These are phyloP conservation scores for Pristiophorus japonicus DNA, from an alignment of 2,113 vertebrate species.

Conservation along the genomic window DNA sequence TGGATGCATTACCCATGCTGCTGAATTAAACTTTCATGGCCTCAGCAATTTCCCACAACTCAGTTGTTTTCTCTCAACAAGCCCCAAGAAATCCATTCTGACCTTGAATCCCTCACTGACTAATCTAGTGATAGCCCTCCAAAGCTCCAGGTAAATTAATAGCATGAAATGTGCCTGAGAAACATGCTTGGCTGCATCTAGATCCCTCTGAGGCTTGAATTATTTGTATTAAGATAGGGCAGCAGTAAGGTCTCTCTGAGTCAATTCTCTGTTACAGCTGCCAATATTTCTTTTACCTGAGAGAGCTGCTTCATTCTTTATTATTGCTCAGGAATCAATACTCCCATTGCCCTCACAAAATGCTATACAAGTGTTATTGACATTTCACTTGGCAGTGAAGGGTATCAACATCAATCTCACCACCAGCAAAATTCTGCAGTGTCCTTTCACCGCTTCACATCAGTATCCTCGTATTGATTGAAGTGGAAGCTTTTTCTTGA, in stretches of 20 bases:
- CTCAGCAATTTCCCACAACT: slow-evolving; percentile 43
- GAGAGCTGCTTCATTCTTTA: slow-evolving; percentile 76
- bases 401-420: slow-evolving; percentile 75
- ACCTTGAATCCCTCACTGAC: slow-evolving; percentile 47
- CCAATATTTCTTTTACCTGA: slow-evolving; percentile 79
- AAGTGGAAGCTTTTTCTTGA: not conserved
- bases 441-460: slow-evolving; percentile 52
- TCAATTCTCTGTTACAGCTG: slow-evolving; percentile 76
- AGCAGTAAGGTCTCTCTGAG: slow-evolving; percentile 58
- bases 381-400: slow-evolving; percentile 80
- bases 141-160: slow-evolving; percentile 61
- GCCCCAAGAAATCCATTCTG: slow-evolving; percentile 58
- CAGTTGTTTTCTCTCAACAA: slow-evolving; percentile 47
- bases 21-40: slow-evolving; percentile 46
- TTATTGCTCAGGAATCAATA: slow-evolving; percentile 80
- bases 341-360: slow-evolving; percentile 78
- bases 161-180: slow-evolving; percentile 52
- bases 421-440: slow-evolving; percentile 60
- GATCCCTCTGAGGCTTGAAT: slow-evolving; percentile 64
- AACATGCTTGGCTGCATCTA: slow-evolving; percentile 60
- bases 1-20: slow-evolving; percentile 37
- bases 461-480: slow-evolving; percentile 52
- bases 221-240: slow-evolving; percentile 73
- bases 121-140: slow-evolving; percentile 53
- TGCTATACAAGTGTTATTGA: slow-evolving; percentile 84